phyloP scores from a whole-genome alignment of 2,797 vertebrate genomes.

The Phalanger gymnotis region DNA sequence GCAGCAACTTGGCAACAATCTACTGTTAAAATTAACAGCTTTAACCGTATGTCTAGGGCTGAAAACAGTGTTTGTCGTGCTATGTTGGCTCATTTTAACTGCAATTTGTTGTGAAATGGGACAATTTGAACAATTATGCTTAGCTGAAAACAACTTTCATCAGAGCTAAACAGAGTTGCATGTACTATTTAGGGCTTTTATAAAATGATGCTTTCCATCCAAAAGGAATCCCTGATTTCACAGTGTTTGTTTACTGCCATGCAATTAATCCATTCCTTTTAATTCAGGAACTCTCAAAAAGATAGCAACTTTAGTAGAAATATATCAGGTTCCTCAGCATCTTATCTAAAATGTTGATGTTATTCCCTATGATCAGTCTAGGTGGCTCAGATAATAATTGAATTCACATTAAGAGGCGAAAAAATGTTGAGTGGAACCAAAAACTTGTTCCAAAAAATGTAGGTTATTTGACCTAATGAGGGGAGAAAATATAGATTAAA shows the following conservation, averaged over 20 bases:
- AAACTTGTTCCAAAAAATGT: neutral
- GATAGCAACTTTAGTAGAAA: slow-evolving; percentile 44
- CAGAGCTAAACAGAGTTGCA: slow-evolving; percentile 73
- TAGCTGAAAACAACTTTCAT: slow-evolving; percentile 80
- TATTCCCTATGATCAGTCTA: slow-evolving; percentile 17
- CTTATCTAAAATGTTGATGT: neutral
- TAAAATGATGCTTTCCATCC: slow-evolving; percentile 77
- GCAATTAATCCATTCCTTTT: slow-evolving; percentile 66
- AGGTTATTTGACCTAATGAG: neutral
- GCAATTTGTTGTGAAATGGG: slow-evolving; percentile 54
- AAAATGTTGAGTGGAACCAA: neutral
- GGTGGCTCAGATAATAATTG: neutral
- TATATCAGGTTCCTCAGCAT: neutral
- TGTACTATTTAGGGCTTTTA: slow-evolving; percentile 74
- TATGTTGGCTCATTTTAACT: slow-evolving; percentile 76
- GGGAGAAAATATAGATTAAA: neutral
- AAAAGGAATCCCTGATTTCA: slow-evolving; percentile 57
- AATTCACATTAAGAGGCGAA: neutral
- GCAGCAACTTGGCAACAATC: slow-evolving; percentile 74
- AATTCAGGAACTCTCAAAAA: slow-evolving; percentile 10
- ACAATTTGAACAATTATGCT: slow-evolving; percentile 77
- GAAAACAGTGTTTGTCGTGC: slow-evolving; percentile 78
- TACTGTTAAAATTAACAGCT: slow-evolving; percentile 79
- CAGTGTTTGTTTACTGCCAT: slow-evolving; percentile 68
- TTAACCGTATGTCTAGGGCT: slow-evolving; percentile 73